phyloP scores from a whole-genome alignment of 1,140 invertebrate species.

The Drosophila lini region DNA sequence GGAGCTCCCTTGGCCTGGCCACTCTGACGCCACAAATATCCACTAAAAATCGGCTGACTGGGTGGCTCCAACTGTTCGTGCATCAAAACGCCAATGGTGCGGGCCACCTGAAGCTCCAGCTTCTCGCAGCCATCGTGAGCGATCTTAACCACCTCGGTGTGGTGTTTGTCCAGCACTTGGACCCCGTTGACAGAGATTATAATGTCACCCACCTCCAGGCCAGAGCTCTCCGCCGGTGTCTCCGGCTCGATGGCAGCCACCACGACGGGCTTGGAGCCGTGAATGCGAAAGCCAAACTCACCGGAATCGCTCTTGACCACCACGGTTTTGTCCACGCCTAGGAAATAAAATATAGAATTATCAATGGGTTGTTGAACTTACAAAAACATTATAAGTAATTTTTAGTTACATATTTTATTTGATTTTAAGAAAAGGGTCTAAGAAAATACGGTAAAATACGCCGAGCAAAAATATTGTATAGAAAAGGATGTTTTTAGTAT shows the following conservation, averaged over 20 bases:
- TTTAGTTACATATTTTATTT: no score
- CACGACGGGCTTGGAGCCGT: constrained; percentile 97
- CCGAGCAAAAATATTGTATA: background rate
- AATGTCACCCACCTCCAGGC: constrained; percentile 96
- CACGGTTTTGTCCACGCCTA: constrained; percentile 95
- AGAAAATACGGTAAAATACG: no score
- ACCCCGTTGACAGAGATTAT: constrained; percentile 96
- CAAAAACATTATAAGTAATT: no score
- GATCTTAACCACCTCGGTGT: constrained; percentile 97
- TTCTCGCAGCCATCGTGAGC: constrained; percentile 94
- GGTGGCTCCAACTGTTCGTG: constrained; percentile 87
- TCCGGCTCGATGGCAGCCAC: constrained; percentile 97
- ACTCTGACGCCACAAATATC: constrained; percentile 91
- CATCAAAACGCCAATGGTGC: constrained; percentile 92
- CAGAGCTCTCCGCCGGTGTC: constrained; percentile 95
- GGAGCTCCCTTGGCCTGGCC: constrained; percentile 86
- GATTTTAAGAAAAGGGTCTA: no score
- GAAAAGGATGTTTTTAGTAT: no score
- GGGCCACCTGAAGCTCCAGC: constrained; percentile 93
- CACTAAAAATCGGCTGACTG: constrained; percentile 89
- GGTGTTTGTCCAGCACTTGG: constrained; percentile 95
- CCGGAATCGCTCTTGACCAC: constrained; percentile 92
- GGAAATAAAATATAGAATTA: constrained; percentile 55
- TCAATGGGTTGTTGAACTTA: constrained; percentile 22
- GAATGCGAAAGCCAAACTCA: constrained; percentile 98